Conservation (phyloP, 2,113 vertebrate genomes). For the Cercocebus atys region DNA sequence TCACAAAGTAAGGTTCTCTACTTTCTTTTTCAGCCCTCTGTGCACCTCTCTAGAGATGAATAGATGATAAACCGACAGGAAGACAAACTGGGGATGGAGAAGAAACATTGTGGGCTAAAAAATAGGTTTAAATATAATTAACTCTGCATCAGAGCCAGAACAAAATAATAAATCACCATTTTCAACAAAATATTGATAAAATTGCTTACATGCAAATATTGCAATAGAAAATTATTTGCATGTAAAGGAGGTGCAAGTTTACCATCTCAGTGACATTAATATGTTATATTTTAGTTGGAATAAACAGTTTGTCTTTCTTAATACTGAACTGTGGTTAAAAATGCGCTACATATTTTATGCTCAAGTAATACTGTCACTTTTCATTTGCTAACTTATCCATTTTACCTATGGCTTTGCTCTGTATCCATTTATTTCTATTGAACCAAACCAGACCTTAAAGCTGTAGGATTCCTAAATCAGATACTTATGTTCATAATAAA, state of each 20-base stretch:
- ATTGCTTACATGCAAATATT: not conserved
- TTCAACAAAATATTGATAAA: not conserved
- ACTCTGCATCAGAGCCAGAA: not conserved
- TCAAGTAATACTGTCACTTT: conserved; percentile 79
- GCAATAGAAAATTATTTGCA: not conserved
- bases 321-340: conserved; percentile 71
- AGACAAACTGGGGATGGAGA: not conserved
- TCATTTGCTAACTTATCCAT: conserved; percentile 77
- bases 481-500: conserved; percentile 67
- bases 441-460: conserved; percentile 74
- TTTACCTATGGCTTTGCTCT: conserved; percentile 75
- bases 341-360: conserved; percentile 70
- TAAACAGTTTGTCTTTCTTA: conserved; percentile 60
- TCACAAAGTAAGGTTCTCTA: not conserved
- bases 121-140: not conserved
- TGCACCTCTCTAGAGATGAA: not conserved
- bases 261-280: not conserved
- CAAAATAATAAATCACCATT: not conserved
- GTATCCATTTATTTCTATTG: conserved; percentile 79
- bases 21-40: not conserved
- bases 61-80: not conserved
- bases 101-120: not conserved
- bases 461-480: conserved; percentile 33
- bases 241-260: not conserved
- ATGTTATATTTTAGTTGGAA: conserved; percentile 56